Conservation (phyloP, 2,888 invertebrate genomes). For the Lithophane socia region DNA sequence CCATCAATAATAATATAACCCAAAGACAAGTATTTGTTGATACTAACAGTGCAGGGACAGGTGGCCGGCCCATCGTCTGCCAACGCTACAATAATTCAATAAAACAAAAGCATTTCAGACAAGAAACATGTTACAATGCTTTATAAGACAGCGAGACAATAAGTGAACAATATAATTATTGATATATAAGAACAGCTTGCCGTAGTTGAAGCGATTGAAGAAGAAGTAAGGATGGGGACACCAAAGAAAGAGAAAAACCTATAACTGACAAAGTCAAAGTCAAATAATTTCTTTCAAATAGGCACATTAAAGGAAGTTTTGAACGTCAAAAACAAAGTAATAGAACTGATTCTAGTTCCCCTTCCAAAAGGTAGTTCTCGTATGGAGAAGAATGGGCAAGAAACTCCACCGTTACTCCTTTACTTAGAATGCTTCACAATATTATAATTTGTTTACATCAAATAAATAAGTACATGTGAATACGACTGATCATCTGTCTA, state of each 20-base stretch:
- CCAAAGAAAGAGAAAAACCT: background rate
- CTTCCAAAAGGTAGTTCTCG: too few relatives aligned
- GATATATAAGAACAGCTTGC: background rate
- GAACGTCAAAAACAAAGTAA: too few relatives aligned
- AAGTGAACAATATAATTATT: slow-evolving; percentile 5
- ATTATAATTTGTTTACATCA: too few relatives aligned
- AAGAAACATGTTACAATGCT: slow-evolving; percentile 33
- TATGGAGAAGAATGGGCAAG: too few relatives aligned
- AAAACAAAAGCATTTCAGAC: slow-evolving; percentile 45
- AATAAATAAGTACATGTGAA: too few relatives aligned
- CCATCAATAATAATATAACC: slow-evolving; percentile 21
- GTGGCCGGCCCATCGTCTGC: slow-evolving; percentile 46
- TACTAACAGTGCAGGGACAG: slow-evolving; percentile 21
- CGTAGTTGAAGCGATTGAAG: background rate
- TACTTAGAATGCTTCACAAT: too few relatives aligned
- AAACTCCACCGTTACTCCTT: too few relatives aligned
- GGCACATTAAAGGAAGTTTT: too few relatives aligned
- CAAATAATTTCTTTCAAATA: too few relatives aligned
- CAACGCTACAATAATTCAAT: slow-evolving; percentile 43
- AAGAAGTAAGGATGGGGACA: background rate
- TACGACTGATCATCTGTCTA: background rate
- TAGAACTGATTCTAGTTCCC: too few relatives aligned
- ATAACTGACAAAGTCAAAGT: too few relatives aligned
- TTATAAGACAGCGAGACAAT: slow-evolving; percentile 27
- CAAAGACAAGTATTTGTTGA: slow-evolving; percentile 35